These are phyloP conservation scores for Bostrychus sinensis DNA, from an alignment of 2,113 vertebrate species.

Conservation along the genomic window DNA sequence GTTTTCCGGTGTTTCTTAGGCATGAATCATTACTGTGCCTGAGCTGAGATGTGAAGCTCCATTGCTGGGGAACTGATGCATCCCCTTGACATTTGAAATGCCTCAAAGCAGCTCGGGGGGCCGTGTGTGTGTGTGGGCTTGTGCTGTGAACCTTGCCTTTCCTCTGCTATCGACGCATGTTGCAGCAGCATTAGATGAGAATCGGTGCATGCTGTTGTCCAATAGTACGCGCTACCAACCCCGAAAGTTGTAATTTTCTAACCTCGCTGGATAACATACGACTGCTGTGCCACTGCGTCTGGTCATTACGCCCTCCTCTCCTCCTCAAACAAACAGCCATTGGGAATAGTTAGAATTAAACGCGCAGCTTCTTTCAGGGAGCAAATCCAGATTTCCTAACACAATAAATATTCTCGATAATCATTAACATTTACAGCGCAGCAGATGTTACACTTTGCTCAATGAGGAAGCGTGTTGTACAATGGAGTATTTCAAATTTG, in stretches of 20 bases:
- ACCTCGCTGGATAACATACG: constrained; percentile 22
- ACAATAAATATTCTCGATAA: constrained; percentile 68
- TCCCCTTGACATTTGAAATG: constrained; percentile 71
- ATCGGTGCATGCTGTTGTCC: constrained; percentile 19
- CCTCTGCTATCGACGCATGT: constrained; percentile 26
- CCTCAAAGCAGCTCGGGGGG: constrained; percentile 58
- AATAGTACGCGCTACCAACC: constrained; percentile 27
- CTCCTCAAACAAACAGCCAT: constrained; percentile 17
- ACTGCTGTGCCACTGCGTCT: constrained; percentile 14
- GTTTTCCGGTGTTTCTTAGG: constrained; percentile 42
- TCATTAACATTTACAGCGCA: constrained; percentile 68
- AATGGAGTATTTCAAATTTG: constrained; percentile 58
- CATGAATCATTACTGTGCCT: constrained; percentile 56
- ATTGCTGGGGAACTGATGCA: constrained; percentile 54
- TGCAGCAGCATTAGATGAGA: constrained; percentile 44
- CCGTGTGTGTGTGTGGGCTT: constrained; percentile 24
- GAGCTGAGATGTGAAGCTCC: constrained; percentile 50
- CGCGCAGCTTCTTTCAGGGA: constrained; percentile 27
- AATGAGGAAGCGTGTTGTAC: constrained; percentile 42
- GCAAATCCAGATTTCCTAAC: constrained; percentile 46
- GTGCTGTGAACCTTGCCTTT: constrained; percentile 34
- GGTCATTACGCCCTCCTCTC: background rate
- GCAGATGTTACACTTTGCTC: constrained; percentile 66
- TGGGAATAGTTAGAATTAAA: constrained; percentile 37
- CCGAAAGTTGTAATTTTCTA: constrained; percentile 40